Conservation (phyloP, 2,113 vertebrate species). For the Xiphophorus maculatus region DNA sequence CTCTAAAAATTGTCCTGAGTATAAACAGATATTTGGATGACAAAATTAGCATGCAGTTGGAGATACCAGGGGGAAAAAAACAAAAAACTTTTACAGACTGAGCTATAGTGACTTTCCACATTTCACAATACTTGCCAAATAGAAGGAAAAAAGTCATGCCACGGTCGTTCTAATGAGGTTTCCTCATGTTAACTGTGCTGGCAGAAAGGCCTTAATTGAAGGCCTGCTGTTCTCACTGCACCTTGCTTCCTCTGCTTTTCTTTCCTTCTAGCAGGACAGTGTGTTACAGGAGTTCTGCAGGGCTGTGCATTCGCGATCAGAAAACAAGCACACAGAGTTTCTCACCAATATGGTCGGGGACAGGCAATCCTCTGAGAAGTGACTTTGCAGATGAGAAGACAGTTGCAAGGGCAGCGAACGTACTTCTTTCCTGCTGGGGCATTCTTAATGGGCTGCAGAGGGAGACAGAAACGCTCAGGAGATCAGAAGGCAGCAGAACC, state of each 20-base stretch:
- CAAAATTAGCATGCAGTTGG: background rate
- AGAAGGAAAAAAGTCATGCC: constrained; percentile 33
- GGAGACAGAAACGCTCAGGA: constrained; percentile 43
- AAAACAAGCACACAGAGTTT: background rate
- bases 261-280: background rate
- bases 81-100: background rate
- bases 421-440: constrained; percentile 93
- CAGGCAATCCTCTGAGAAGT: constrained; percentile 91
- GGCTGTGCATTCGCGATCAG: background rate
- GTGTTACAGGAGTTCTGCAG: constrained; percentile 1
- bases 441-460: constrained; percentile 89
- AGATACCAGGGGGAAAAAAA: background rate
- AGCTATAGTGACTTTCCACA: background rate
- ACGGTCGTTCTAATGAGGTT: constrained; percentile 53
- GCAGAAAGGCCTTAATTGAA: constrained; percentile 57
- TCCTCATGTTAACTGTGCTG: constrained; percentile 51
- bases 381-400: constrained; percentile 93
- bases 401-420: constrained; percentile 91
- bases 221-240: constrained; percentile 52
- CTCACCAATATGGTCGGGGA: constrained; percentile 90
- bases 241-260: constrained; percentile 51
- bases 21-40: background rate
- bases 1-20: background rate
- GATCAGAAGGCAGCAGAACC: constrained; percentile 28
- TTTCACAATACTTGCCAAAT: background rate